phyloP scores from a whole-genome alignment of 2,113 vertebrate species.

The Mormyrus lacerda region DNA sequence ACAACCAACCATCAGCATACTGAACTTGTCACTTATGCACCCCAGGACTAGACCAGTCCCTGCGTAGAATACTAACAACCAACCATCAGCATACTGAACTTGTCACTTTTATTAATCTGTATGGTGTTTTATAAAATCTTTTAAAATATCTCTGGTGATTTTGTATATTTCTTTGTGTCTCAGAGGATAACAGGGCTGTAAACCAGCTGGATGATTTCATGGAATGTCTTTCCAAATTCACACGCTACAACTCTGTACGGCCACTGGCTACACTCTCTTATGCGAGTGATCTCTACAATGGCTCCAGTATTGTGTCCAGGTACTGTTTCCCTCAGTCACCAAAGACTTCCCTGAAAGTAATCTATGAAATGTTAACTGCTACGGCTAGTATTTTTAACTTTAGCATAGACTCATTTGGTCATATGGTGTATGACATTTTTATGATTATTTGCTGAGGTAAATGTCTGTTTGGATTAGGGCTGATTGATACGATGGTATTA shows the following conservation, averaged over 20 bases:
- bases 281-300: slow-evolving; percentile 95
- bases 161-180: background rate
- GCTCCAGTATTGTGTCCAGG: slow-evolving; percentile 98
- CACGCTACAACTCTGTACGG: slow-evolving; percentile 91
- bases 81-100: background rate
- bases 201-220: slow-evolving; percentile 97
- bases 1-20: background rate
- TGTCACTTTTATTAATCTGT: background rate
- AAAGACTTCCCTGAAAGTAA: background rate
- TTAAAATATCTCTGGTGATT: background rate
- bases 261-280: slow-evolving; percentile 92
- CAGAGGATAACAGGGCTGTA: slow-evolving; percentile 88
- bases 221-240: slow-evolving; percentile 96
- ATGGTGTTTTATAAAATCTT: background rate
- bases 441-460: background rate
- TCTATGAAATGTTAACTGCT: background rate
- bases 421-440: background rate
- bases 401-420: background rate
- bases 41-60: background rate
- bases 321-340: slow-evolving; percentile 43
- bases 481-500: too few species aligned
- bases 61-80: background rate
- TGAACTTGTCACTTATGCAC: too few species aligned
- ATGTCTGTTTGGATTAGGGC: too few species aligned
- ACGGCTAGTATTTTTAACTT: background rate